Conservation (phyloP, 2,113 vertebrate species). For the Martes martes region DNA sequence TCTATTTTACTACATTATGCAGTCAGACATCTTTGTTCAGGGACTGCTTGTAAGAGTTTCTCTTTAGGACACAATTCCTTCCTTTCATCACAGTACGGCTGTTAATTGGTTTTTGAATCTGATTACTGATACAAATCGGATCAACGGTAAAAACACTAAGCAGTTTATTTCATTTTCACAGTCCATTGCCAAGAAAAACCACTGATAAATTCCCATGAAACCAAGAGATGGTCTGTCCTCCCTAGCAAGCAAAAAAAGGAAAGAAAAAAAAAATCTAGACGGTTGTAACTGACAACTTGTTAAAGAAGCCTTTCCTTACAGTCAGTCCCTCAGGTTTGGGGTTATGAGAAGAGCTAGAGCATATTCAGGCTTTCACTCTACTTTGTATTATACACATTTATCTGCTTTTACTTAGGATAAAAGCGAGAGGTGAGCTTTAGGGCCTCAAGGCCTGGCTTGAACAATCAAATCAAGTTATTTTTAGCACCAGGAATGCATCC, state of each 20-base stretch:
- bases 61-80: background rate
- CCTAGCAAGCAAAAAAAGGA: background rate
- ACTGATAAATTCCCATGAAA: background rate
- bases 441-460: background rate
- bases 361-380: background rate
- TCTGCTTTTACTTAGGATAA: background rate
- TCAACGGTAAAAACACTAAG: background rate
- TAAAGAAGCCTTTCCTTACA: background rate
- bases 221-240: background rate
- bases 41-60: background rate
- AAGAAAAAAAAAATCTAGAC: background rate
- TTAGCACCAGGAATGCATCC: background rate
- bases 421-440: background rate
- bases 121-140: slow-evolving; percentile 40
- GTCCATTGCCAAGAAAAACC: background rate
- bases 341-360: background rate
- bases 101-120: slow-evolving; percentile 48
- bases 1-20: background rate
- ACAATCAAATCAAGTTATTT: slow-evolving; percentile 18
- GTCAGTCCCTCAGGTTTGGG: background rate
- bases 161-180: slow-evolving; percentile 20
- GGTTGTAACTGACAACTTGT: background rate
- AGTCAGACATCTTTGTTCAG: background rate
- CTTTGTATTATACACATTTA: background rate
- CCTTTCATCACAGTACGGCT: background rate